Percentiles rank a stretch among this genome's conserved stretches.
These are phyloP conservation scores for Eleginops maclovinus DNA, from an alignment of 2,113 vertebrate genomes.

Conservation along the genomic window DNA sequence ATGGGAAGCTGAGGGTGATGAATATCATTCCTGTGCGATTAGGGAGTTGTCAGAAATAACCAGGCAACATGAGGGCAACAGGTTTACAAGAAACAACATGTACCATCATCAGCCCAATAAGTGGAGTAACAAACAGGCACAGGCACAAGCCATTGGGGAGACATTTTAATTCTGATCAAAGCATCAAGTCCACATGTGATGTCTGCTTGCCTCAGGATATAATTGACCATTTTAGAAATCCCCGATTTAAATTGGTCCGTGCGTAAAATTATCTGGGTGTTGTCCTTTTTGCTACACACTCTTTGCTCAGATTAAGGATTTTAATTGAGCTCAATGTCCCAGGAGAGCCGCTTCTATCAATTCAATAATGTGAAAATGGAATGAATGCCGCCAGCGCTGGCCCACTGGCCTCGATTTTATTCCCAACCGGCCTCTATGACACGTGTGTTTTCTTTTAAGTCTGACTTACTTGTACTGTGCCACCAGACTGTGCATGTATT, in stretches of 20 bases:
- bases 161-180: constrained; percentile 66
- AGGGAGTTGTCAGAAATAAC: constrained; percentile 34
- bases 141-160: constrained; percentile 40
- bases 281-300: constrained; percentile 68
- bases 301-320: constrained; percentile 78
- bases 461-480: constrained; percentile 84
- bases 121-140: constrained; percentile 24
- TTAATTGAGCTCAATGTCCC: constrained; percentile 85
- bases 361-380: constrained; percentile 84
- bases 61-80: constrained; percentile 41
- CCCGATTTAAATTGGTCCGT: constrained; percentile 64
- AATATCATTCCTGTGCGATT: constrained; percentile 21
- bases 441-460: constrained; percentile 88
- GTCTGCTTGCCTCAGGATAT: constrained; percentile 59
- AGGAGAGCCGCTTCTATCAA: constrained; percentile 77
- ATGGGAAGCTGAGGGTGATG: constrained; percentile 9
- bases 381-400: constrained; percentile 84
- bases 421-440: constrained; percentile 73
- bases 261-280: constrained; percentile 51
- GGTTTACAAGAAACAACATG: constrained; percentile 29
- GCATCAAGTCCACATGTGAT: constrained; percentile 61
- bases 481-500: constrained; percentile 40
- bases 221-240: constrained; percentile 74
- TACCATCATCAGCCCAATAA: constrained; percentile 7
- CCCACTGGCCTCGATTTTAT: constrained; percentile 85